phyloP scores from a whole-genome alignment of 2,797 vertebrate genomes.

The Sarcophilus harrisii region DNA sequence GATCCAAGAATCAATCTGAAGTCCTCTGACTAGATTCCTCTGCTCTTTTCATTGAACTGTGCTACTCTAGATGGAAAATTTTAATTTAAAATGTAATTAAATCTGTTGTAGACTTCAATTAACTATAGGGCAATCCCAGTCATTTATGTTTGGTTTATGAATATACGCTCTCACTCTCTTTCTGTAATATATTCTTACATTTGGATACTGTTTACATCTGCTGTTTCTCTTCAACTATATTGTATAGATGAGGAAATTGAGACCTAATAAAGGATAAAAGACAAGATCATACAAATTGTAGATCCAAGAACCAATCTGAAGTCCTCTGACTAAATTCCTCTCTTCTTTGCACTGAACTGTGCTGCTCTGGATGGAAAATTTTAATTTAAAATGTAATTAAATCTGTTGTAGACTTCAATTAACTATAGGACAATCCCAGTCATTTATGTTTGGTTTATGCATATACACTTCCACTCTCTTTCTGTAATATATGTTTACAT shows the following conservation, averaged over 20 bases:
- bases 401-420: neutral
- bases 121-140: neutral
- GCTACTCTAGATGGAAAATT: neutral
- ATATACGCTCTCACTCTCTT: neutral
- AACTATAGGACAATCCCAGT: neutral
- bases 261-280: neutral
- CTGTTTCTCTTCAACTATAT: neutral
- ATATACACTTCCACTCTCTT: neutral
- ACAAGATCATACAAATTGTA: neutral
- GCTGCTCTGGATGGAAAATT: neutral
- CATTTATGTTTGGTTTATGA: neutral
- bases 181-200: slow-evolving; percentile 5
- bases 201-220: neutral
- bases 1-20: neutral
- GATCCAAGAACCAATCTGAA: neutral
- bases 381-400: neutral
- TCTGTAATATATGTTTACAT: slow-evolving; percentile 1
- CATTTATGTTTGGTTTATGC: neutral
- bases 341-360: neutral
- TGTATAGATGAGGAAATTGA: neutral
- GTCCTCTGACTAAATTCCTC: neutral
- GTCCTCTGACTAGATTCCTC: neutral
- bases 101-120: neutral
- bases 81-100: neutral
- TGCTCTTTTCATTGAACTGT: neutral